phyloP scores from a whole-genome alignment of 2,113 vertebrate species.

The Peromyscus californicus region DNA sequence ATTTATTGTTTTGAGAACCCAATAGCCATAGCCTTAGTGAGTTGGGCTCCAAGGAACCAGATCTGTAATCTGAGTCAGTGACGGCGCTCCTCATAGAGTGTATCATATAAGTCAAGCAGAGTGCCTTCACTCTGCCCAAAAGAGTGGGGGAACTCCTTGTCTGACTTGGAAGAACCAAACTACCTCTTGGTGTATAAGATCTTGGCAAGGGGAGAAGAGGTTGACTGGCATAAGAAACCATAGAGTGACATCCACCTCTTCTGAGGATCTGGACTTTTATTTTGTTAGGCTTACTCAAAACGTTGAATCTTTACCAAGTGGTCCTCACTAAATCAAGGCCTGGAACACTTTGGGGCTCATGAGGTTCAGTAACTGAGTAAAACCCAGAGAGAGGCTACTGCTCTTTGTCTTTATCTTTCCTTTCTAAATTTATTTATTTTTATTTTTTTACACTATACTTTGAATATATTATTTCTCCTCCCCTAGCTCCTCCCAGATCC shows the following conservation, averaged over 20 bases:
- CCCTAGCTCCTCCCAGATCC: neutral
- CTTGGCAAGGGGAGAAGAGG: neutral
- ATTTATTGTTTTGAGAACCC: neutral
- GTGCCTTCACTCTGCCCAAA: neutral
- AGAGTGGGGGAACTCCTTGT: neutral
- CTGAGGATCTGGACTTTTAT: neutral
- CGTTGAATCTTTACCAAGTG: neutral
- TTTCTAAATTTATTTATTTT: neutral
- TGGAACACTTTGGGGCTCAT: neutral
- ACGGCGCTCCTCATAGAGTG: neutral
- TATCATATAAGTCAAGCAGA: neutral
- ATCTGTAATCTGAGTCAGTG: neutral
- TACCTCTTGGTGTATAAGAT: neutral
- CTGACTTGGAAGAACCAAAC: neutral
- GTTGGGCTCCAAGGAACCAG: neutral
- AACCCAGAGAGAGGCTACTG: neutral
- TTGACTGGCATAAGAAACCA: neutral
- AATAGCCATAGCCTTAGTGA: neutral
- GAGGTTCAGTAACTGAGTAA: neutral
- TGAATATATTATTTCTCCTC: neutral
- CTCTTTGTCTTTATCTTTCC: neutral
- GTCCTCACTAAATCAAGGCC: neutral
- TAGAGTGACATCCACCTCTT: neutral
- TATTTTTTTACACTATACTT: neutral
- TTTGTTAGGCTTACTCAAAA: neutral